Evolutionary conservation across 2,797 vertebrate species (phyloP).

Genomic region (Tadarida brasiliensis): DNA sequence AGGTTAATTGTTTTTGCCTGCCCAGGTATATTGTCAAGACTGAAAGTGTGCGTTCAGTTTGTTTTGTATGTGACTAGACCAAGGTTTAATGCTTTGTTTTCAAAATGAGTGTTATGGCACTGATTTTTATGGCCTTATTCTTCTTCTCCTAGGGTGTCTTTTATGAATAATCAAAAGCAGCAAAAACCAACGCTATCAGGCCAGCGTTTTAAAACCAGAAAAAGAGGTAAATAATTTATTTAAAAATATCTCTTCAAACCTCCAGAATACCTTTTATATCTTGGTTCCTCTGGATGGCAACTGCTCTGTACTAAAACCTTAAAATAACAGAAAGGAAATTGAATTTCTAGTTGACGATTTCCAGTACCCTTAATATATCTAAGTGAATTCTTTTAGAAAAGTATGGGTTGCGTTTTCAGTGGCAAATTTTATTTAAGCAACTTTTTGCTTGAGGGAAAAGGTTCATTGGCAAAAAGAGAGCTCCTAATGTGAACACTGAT

Average conservation of each 20-base stretch:
- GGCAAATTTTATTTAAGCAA: constrained; percentile 6
- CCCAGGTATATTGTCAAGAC: not conserved
- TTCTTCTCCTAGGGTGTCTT: constrained; percentile 93
- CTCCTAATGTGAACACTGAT: not conserved
- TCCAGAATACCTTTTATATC: not conserved
- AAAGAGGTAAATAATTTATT: constrained; percentile 93
- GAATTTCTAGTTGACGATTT: constrained; percentile 44
- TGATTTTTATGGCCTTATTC: constrained; percentile 65
- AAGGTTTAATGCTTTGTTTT: constrained; percentile 14
- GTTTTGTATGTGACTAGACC: not conserved
- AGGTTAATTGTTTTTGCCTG: not conserved
- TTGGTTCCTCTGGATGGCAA: not conserved
- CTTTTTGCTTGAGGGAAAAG: not conserved
- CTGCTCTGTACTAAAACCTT: not conserved
- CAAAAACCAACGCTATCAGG: constrained; percentile 99
- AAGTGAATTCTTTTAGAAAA: not conserved
- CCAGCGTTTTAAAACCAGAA: constrained; percentile 99
- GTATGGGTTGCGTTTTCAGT: not conserved
- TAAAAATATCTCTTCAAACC: not conserved
- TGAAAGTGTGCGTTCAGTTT: not conserved
- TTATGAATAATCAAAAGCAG: constrained; percentile 99
- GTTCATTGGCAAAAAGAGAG: not conserved
- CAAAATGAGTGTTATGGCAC: not conserved
- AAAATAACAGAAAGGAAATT: not conserved
- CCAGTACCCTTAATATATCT: not conserved